Percentiles rank a stretch among this genome's conserved stretches.
phyloP scores from a whole-genome alignment of 2,113 vertebrate species.

The Microcebus griseorufus region DNA sequence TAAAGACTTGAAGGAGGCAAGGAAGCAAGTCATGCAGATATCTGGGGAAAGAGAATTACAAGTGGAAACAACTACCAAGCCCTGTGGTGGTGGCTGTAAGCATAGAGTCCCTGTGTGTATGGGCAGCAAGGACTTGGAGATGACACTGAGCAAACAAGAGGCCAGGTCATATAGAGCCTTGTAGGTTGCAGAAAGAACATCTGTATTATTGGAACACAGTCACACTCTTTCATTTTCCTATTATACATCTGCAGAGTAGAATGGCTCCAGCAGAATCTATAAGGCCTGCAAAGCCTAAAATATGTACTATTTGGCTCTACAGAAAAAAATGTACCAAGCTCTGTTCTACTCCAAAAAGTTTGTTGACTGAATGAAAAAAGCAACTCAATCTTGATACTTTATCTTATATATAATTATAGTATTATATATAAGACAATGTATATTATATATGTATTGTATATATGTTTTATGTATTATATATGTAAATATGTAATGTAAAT shows the following conservation, averaged over 20 bases:
- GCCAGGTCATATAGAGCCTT: not conserved
- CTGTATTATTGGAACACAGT: not conserved
- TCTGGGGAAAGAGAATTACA: not conserved
- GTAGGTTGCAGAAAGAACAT: not conserved
- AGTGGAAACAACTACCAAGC: not conserved
- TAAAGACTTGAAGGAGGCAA: not conserved
- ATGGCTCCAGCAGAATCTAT: not conserved
- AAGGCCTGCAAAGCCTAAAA: not conserved
- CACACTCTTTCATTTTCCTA: not conserved
- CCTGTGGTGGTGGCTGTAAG: not conserved
- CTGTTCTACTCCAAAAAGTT: not conserved
- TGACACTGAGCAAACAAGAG: not conserved
- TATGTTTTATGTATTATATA: not conserved
- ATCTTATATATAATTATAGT: not conserved
- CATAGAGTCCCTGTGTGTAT: not conserved
- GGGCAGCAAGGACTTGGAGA: not conserved
- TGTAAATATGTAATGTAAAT: not conserved
- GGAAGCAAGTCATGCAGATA: not conserved
- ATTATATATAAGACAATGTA: not conserved
- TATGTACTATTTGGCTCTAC: not conserved
- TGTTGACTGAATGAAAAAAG: not conserved
- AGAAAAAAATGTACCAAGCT: not conserved
- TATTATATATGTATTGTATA: not conserved
- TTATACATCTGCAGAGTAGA: not conserved
- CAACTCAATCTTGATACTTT: not conserved